These are phyloP conservation scores for Drosophila atroscutellata DNA, from an alignment of 2,888 invertebrate species.

Conservation along the genomic window DNA sequence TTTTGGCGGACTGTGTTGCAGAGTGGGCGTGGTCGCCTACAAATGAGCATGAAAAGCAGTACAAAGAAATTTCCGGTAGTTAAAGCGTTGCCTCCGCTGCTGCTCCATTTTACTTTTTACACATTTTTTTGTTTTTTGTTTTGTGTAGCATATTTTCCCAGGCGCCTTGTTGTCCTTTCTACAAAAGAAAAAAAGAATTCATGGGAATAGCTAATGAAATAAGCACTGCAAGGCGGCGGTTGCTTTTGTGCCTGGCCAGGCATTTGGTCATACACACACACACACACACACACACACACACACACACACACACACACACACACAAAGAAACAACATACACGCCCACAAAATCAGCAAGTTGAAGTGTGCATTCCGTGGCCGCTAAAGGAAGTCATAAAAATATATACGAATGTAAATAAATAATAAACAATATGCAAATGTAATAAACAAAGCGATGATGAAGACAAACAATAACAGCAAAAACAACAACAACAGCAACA, in stretches of 20 bases:
- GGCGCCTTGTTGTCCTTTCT: conserved; percentile 39
- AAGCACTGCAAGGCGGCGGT: conserved; percentile 59
- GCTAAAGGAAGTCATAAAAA: conserved; percentile 71
- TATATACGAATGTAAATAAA: conserved; percentile 73
- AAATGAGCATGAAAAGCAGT: conserved; percentile 73
- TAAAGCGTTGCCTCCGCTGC: conserved; percentile 67
- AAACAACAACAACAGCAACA: conserved; percentile 6
- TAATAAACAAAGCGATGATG: conserved; percentile 73
- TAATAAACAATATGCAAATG: conserved; percentile 80
- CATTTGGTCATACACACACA: conserved; percentile 9
- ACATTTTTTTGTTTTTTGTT: not conserved
- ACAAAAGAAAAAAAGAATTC: conserved; percentile 47
- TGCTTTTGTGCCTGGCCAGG: conserved; percentile 22
- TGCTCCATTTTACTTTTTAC: conserved; percentile 34
- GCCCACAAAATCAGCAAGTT: conserved; percentile 33
- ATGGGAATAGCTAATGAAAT: conserved; percentile 78
- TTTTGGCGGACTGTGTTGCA: conserved; percentile 28
- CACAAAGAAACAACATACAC: conserved; percentile 1
- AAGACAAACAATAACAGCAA: conserved; percentile 42
- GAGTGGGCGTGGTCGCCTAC: conserved; percentile 53
- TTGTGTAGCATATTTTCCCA: conserved; percentile 58
- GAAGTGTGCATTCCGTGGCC: conserved; percentile 38
- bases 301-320: conserved; percentile 6
- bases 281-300: conserved; percentile 12
- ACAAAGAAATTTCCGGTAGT: conserved; percentile 81